phyloP scores from a whole-genome alignment of 2,113 vertebrate genomes.

The Lycaon pictus region DNA sequence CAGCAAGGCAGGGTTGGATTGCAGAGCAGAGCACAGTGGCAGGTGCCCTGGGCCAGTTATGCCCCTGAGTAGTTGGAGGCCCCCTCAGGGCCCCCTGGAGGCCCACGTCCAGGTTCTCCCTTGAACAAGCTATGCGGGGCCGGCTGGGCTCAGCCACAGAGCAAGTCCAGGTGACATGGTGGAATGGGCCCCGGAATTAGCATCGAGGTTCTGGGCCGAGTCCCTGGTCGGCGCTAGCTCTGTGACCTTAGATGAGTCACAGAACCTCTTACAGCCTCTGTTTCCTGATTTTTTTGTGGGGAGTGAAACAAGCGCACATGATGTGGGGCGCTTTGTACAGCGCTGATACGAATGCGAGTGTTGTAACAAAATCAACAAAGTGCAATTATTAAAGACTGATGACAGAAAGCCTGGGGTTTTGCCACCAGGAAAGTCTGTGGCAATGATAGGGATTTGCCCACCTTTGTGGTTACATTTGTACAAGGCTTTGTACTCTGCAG shows the following conservation, averaged over 20 bases:
- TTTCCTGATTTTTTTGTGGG: not conserved
- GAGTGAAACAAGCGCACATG: not conserved
- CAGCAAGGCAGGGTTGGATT: not conserved
- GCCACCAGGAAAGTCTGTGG: not conserved
- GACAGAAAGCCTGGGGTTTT: not conserved
- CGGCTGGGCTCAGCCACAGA: not conserved
- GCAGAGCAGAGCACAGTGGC: not conserved
- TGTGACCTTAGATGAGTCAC: not conserved
- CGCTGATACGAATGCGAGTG: rapidly evolving
- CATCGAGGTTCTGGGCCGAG: not conserved
- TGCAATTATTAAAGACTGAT: not conserved
- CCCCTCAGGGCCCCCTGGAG: not conserved
- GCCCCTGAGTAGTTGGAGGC: not conserved
- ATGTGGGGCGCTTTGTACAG: not conserved
- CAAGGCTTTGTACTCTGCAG: rapidly evolving
- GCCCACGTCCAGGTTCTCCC: not conserved
- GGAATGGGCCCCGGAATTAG: not conserved
- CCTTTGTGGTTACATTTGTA: not conserved
- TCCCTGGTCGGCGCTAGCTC: not conserved
- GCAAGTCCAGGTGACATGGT: not conserved
- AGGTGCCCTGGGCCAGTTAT: not conserved
- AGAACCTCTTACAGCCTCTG: not conserved
- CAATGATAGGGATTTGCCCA: not conserved
- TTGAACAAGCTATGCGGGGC: not conserved
- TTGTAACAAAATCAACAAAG: not conserved